phyloP scores from a whole-genome alignment of 2,888 invertebrate genomes.

The Eustalomyia histrio region DNA sequence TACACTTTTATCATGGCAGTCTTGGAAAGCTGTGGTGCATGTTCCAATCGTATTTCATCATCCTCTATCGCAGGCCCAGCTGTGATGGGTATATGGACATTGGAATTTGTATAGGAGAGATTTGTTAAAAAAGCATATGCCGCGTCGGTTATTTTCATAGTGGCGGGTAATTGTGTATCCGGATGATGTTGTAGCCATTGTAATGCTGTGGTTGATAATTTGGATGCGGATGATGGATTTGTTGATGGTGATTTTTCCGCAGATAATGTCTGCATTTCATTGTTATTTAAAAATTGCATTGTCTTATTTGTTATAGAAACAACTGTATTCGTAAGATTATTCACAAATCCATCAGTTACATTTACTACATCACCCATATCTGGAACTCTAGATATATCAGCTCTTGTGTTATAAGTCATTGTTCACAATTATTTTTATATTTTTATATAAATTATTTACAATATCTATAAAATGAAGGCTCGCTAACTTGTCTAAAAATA shows the following conservation, averaged over 20 bases:
- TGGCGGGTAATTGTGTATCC: constrained; percentile 39
- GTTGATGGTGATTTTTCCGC: neutral
- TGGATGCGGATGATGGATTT: constrained; percentile 36
- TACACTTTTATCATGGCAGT: constrained; percentile 84
- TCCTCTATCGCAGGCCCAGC: constrained; percentile 55
- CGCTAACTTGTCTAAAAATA: too few species aligned
- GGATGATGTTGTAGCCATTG: constrained; percentile 52
- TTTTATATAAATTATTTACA: too few species aligned
- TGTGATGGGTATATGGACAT: constrained; percentile 45
- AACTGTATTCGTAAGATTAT: constrained; percentile 11
- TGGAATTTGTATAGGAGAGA: constrained; percentile 40
- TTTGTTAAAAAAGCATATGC: constrained; percentile 49
- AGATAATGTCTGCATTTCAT: neutral
- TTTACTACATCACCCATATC: constrained; percentile 3
- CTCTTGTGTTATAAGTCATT: constrained; percentile 3
- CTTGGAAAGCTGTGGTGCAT: constrained; percentile 85
- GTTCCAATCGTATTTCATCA: constrained; percentile 79
- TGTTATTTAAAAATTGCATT: neutral
- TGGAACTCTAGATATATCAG: constrained; percentile 9
- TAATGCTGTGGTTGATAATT: constrained; percentile 39
- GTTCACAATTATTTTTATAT: neutral
- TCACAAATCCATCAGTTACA: constrained; percentile 16
- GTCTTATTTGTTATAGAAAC: constrained; percentile 20
- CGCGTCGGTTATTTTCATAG: constrained; percentile 42
- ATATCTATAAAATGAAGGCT: too few species aligned